Conservation (phyloP, 2,888 invertebrate genomes). For the Drosophila testacea region DNA sequence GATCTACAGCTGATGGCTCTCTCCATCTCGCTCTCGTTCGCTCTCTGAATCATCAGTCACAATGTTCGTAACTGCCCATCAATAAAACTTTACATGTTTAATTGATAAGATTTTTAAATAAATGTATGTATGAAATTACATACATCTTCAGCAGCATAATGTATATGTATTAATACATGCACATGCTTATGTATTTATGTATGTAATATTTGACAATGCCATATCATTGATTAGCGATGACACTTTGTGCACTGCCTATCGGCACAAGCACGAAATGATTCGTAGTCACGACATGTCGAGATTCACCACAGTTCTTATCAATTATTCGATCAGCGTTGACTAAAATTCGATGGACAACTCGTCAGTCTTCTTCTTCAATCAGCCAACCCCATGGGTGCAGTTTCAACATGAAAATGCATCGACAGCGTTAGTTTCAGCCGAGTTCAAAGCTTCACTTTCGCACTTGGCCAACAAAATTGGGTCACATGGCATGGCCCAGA, state of each 20-base stretch:
- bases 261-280: background rate
- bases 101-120: conserved; percentile 24
- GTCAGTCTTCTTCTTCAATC: background rate
- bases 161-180: background rate
- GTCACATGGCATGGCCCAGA: conserved; percentile 63
- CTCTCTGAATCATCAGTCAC: background rate
- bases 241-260: background rate
- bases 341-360: background rate
- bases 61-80: background rate
- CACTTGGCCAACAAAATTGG: conserved; percentile 65
- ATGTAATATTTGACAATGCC: background rate
- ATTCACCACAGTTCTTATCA: background rate
- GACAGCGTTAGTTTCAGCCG: conserved; percentile 8
- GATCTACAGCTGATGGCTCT: conserved; percentile 10
- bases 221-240: conserved; percentile 4
- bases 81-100: conserved; percentile 1
- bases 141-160: no score
- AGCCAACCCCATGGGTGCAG: background rate
- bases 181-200: background rate
- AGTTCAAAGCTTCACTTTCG: conserved; percentile 64
- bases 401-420: conserved; percentile 14
- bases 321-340: conserved; percentile 1
- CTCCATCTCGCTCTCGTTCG: background rate
- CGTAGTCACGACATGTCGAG: background rate
- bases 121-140: background rate